phyloP scores from a whole-genome alignment of 2,797 vertebrate species.

The Sebastes baramenuke region DNA sequence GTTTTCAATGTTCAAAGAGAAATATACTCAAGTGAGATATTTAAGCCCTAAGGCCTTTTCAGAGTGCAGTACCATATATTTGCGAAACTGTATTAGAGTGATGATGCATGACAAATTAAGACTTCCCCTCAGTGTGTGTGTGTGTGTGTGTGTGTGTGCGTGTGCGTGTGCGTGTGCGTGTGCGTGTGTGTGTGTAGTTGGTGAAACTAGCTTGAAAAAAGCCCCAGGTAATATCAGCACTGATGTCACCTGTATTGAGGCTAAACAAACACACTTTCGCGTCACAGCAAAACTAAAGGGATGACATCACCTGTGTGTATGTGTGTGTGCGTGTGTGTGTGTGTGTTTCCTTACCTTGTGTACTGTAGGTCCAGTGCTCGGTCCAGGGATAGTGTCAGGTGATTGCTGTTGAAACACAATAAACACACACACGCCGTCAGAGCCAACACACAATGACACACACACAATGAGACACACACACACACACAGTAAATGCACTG shows the following conservation, averaged over 20 bases:
- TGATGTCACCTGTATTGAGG: slow-evolving; percentile 66
- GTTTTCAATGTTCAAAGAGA: slow-evolving; percentile 20
- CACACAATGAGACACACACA: not conserved
- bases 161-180: not conserved
- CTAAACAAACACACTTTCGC: slow-evolving; percentile 59
- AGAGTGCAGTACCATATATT: slow-evolving; percentile 7
- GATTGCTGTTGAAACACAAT: slow-evolving; percentile 81
- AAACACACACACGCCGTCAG: slow-evolving; percentile 49
- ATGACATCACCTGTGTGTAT: slow-evolving; percentile 61
- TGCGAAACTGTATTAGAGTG: slow-evolving; percentile 12
- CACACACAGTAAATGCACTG: slow-evolving; percentile 36
- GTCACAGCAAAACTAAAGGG: slow-evolving; percentile 21
- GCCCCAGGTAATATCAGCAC: slow-evolving; percentile 15
- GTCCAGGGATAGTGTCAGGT: slow-evolving; percentile 84
- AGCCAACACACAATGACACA: slow-evolving; percentile 30
- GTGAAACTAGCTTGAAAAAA: slow-evolving; percentile 31
- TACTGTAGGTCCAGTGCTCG: slow-evolving; percentile 74
- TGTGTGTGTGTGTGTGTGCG: not conserved
- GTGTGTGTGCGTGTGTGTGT: not conserved
- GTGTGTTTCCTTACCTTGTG: slow-evolving; percentile 75
- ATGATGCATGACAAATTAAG: slow-evolving; percentile 31
- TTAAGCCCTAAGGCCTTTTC: slow-evolving; percentile 12
- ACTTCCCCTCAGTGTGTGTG: not conserved
- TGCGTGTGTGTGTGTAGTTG: slow-evolving; percentile 6
- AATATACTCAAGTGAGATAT: slow-evolving; percentile 3